phyloP scores from a whole-genome alignment of 2,113 vertebrate species.

The Gobius niger region DNA sequence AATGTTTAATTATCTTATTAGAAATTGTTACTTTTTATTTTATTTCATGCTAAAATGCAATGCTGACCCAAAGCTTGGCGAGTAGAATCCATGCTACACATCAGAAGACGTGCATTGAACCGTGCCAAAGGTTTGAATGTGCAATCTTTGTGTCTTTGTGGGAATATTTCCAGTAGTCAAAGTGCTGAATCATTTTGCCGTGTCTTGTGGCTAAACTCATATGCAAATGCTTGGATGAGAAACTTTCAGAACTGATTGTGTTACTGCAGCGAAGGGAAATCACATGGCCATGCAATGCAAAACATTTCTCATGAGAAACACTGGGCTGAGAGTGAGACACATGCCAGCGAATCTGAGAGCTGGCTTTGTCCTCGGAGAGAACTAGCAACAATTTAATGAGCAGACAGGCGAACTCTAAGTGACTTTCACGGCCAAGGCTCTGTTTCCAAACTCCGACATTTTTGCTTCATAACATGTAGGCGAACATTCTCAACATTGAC shows the following conservation, averaged over 20 bases:
- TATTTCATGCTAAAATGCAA: constrained; percentile 16
- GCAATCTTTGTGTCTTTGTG: constrained; percentile 17
- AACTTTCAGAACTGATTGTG: constrained; percentile 34
- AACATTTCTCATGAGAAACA: constrained; percentile 34
- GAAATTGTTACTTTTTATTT: constrained; percentile 7
- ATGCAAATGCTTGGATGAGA: constrained; percentile 46
- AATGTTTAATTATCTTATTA: not conserved
- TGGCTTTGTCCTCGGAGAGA: not conserved
- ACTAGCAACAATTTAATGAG: not conserved
- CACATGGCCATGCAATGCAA: constrained; percentile 54
- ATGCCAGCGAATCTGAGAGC: not conserved
- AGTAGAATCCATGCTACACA: constrained; percentile 15
- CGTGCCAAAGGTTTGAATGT: not conserved
- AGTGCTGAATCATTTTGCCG: constrained; percentile 52
- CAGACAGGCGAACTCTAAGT: not conserved
- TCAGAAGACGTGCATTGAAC: too few relatives aligned
- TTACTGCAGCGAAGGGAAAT: constrained; percentile 58
- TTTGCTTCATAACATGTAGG: too few relatives aligned
- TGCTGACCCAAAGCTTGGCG: constrained; percentile 21
- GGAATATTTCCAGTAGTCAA: constrained; percentile 24
- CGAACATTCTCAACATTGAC: too few relatives aligned
- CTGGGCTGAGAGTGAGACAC: constrained; percentile 14
- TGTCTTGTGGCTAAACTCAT: constrained; percentile 18
- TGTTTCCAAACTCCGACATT: too few relatives aligned
- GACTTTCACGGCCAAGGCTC: not conserved